Conservation (phyloP, 2,113 vertebrate genomes). For the Aix galericulata region DNA sequence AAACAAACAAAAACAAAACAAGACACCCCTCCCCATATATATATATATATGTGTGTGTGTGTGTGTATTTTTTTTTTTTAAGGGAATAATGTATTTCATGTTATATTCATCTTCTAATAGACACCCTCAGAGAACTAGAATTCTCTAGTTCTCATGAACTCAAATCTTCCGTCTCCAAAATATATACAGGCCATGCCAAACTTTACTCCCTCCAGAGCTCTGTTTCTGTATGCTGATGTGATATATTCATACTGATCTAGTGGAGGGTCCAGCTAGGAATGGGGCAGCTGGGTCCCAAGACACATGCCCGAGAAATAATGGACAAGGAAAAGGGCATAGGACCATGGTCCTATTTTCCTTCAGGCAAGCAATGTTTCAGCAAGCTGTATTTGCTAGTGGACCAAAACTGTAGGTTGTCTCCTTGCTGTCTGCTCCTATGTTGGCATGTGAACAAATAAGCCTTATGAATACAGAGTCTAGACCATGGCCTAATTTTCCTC, state of each 20-base stretch:
- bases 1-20: background rate
- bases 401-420: background rate
- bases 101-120: background rate
- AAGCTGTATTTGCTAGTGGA: background rate
- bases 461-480: background rate
- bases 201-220: background rate
- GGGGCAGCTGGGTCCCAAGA: background rate
- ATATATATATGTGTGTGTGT: no score
- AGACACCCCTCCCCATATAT: no score
- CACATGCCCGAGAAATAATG: background rate
- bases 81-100: rapidly evolving
- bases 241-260: background rate
- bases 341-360: background rate
- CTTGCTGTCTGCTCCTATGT: background rate
- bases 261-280: background rate
- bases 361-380: background rate
- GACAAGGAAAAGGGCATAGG: background rate
- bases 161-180: background rate
- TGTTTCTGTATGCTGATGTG: background rate
- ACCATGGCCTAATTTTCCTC: background rate
- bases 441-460: background rate
- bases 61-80: background rate
- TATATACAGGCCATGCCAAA: rapidly evolving
- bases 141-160: background rate
- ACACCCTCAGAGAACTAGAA: background rate